Conservation (phyloP, 2,797 vertebrate genomes). For the Dallia pectoralis region DNA sequence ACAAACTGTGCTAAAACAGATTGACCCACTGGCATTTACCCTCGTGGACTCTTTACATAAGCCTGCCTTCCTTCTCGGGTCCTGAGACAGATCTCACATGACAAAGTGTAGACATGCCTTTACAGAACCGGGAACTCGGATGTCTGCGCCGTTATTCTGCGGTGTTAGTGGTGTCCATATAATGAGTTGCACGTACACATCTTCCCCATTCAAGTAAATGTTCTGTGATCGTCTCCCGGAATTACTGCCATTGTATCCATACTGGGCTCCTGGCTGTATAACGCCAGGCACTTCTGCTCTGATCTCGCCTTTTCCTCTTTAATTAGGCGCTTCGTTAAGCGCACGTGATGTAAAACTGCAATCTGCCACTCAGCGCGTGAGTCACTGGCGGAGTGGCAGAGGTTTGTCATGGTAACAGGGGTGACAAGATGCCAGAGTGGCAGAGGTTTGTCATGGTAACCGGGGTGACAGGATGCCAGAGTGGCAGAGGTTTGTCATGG, state of each 20-base stretch:
- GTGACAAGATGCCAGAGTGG: no score
- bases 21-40: constrained; percentile 55
- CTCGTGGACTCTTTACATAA: constrained; percentile 42
- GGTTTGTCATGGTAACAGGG: no score
- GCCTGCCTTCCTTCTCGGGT: constrained; percentile 14
- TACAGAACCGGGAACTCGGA: constrained; percentile 24
- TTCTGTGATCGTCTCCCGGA: constrained; percentile 26
- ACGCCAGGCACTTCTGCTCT: constrained; percentile 60
- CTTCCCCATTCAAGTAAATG: constrained; percentile 18
- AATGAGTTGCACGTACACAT: neutral
- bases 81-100: constrained; percentile 33
- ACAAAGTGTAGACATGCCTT: constrained; percentile 52
- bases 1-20: constrained; percentile 47
- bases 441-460: no score
- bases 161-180: constrained; percentile 38
- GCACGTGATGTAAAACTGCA: constrained; percentile 61
- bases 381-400: constrained; percentile 31
- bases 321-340: constrained; percentile 66
- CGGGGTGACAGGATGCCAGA: constrained; percentile 24
- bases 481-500: no score
- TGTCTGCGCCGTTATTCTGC: constrained; percentile 43
- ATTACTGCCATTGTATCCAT: constrained; percentile 31
- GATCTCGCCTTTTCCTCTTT: constrained; percentile 52
- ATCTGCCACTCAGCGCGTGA: constrained; percentile 45
- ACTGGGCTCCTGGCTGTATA: no score